Evolutionary conservation across 2,113 vertebrate species (phyloP).

Genomic region (Centropus unirufus): DNA sequence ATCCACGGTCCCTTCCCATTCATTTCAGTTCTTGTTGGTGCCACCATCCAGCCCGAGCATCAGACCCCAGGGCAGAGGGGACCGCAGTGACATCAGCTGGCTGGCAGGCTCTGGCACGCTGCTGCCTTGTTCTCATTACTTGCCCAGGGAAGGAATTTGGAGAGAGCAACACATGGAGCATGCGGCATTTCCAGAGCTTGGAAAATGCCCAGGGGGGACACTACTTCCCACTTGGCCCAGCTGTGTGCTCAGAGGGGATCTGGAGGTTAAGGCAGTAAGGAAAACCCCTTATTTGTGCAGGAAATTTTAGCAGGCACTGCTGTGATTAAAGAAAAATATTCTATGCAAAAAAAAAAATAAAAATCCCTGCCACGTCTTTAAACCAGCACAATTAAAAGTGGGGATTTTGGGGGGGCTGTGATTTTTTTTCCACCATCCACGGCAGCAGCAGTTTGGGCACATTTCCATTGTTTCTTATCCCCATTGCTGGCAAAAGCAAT

Average conservation of each 20-base stretch:
- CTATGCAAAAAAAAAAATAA: neutral
- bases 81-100: neutral
- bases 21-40: neutral
- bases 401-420: neutral
- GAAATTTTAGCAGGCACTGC: neutral
- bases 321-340: neutral
- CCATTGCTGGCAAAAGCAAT: neutral
- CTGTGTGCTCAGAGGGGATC: neutral
- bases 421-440: neutral
- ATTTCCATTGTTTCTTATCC: neutral
- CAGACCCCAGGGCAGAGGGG: accelerated
- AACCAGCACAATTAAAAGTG: neutral
- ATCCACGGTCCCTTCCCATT: accelerated
- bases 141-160: neutral
- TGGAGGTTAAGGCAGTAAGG: neutral
- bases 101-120: neutral
- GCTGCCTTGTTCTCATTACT: neutral
- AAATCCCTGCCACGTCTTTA: accelerated
- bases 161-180: neutral
- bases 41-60: neutral
- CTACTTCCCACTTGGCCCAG: neutral
- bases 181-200: slow-evolving; percentile 14
- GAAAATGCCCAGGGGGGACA: neutral
- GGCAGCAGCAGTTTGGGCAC: neutral
- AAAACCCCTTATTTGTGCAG: neutral